These are phyloP conservation scores for Megalops cyprinoides DNA, from an alignment of 2,797 vertebrate species.

Conservation along the genomic window DNA sequence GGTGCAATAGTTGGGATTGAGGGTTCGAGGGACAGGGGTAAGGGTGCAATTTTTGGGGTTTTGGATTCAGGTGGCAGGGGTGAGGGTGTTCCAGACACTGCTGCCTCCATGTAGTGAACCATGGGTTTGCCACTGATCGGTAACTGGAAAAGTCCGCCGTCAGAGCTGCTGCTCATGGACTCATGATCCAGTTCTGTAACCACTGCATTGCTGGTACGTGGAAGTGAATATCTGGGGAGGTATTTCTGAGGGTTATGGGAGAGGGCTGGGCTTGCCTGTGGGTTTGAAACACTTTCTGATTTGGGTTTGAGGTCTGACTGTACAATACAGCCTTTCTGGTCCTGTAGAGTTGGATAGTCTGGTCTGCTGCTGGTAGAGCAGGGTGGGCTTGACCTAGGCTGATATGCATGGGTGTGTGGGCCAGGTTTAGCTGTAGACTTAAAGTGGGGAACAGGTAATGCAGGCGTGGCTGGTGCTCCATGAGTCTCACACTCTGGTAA, in stretches of 20 bases:
- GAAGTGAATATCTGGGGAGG: constrained; percentile 49
- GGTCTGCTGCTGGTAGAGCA: not conserved
- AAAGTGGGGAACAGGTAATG: not conserved
- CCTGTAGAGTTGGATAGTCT: constrained; percentile 4
- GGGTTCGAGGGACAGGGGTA: constrained; percentile 22
- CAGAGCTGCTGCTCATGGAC: not conserved
- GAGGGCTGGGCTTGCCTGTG: constrained; percentile 7
- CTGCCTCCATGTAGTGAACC: not conserved
- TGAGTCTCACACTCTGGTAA: not conserved
- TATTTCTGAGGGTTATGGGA: constrained; percentile 27
- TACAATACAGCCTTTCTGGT: not conserved
- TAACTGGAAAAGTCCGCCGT: not conserved
- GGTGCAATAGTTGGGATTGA: constrained; percentile 5
- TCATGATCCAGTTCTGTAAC: constrained; percentile 20
- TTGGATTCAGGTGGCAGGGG: not conserved
- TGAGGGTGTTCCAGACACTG: not conserved
- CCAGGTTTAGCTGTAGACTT: not conserved
- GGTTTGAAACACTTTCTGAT: not conserved
- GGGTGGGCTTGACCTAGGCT: not conserved
- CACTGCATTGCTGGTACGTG: constrained; percentile 42
- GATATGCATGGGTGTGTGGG: constrained; percentile 3
- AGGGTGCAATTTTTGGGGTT: constrained; percentile 4
- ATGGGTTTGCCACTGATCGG: not conserved
- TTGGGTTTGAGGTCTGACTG: not conserved
- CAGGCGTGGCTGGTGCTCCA: not conserved